These are phyloP conservation scores for Zosterops pallidus DNA, from an alignment of 2,113 vertebrate genomes.

Conservation along the genomic window DNA sequence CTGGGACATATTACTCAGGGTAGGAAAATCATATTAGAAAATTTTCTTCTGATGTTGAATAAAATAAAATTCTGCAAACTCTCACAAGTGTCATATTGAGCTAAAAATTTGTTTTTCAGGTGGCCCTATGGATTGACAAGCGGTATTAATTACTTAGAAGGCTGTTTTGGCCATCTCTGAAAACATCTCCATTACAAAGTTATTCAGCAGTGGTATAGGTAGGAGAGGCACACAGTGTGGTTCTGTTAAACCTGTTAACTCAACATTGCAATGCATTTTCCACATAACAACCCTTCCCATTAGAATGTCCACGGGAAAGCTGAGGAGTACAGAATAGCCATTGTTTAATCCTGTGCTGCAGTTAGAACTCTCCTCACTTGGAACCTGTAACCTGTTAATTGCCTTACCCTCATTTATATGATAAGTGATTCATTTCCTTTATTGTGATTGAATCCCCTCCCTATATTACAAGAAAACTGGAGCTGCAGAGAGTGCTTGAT, in stretches of 20 bases:
- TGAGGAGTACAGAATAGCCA: not conserved
- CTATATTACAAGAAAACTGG: conserved; percentile 60
- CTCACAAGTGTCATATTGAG: not conserved
- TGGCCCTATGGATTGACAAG: not conserved
- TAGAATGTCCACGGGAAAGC: not conserved
- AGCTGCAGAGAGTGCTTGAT: conserved; percentile 71
- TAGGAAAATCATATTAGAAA: not conserved
- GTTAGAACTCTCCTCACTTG: conserved; percentile 28
- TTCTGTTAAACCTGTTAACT: not conserved
- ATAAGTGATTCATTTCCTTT: conserved; percentile 73
- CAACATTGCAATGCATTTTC: not conserved
- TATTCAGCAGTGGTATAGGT: not conserved
- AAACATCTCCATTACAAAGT: not conserved
- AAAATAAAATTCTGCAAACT: not conserved
- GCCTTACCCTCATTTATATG: conserved; percentile 71
- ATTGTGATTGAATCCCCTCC: conserved; percentile 72
- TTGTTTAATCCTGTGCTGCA: conserved; percentile 23
- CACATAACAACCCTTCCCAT: not conserved
- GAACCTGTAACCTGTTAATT: conserved; percentile 69
- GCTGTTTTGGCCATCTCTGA: not conserved
- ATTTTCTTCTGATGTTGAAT: not conserved
- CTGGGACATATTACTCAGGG: not conserved
- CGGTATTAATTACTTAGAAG: not conserved
- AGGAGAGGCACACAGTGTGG: too few relatives aligned
- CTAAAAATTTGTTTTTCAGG: not conserved